These are phyloP conservation scores for Drosophila affinis DNA, from an alignment of 2,888 invertebrate species.

Conservation along the genomic window DNA sequence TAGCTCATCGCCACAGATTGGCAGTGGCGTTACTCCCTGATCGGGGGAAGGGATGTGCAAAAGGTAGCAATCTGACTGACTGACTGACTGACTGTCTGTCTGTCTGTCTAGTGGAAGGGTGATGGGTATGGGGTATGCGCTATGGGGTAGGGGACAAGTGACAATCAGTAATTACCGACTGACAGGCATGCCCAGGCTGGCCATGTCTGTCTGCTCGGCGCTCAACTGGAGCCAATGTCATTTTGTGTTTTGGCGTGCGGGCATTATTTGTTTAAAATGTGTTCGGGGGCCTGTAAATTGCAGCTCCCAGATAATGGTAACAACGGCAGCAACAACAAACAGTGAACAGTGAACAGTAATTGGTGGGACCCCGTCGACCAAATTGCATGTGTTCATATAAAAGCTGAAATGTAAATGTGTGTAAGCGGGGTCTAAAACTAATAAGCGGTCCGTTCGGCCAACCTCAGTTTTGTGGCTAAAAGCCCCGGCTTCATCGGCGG, in stretches of 20 bases:
- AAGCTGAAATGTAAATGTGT: constrained; percentile 36
- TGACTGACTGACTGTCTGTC: constrained; percentile 29
- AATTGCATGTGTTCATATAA: constrained; percentile 68
- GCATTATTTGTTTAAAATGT: constrained; percentile 77
- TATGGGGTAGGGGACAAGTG: not conserved
- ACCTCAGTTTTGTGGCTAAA: not conserved
- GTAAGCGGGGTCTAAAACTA: constrained; percentile 52
- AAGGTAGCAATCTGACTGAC: constrained; percentile 41
- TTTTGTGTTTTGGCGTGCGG: constrained; percentile 58
- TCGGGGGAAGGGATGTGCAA: not conserved
- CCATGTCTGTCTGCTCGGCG: constrained; percentile 33
- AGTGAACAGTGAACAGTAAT: constrained; percentile 45
- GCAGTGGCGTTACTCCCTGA: not conserved
- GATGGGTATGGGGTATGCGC: constrained; percentile 7
- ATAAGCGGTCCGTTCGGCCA: constrained; percentile 42
- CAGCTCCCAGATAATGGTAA: constrained; percentile 69
- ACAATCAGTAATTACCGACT: constrained; percentile 44
- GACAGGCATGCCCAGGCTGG: constrained; percentile 43
- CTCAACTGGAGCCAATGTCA: constrained; percentile 65
- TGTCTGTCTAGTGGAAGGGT: constrained; percentile 9
- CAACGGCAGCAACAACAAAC: constrained; percentile 40
- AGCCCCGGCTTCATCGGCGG: not conserved
- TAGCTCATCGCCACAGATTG: constrained; percentile 62
- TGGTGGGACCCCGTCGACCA: constrained; percentile 49
- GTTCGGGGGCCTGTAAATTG: constrained; percentile 74